These are phyloP conservation scores for Stratiolaelaps scimitus DNA, from an alignment of 1,140 invertebrate species.

Conservation along the genomic window DNA sequence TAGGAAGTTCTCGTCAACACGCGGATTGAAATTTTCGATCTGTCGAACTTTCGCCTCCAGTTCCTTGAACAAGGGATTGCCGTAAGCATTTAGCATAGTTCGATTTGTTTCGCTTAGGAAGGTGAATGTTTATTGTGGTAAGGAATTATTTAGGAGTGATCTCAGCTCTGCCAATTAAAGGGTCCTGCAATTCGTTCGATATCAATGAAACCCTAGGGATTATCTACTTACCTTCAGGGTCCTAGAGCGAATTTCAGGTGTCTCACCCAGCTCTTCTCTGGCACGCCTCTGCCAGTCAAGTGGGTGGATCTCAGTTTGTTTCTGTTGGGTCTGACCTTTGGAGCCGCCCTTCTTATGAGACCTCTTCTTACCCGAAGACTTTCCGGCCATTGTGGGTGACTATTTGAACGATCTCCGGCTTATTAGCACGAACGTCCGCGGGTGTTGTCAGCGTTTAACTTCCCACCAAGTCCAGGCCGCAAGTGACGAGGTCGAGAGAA, in stretches of 20 bases:
- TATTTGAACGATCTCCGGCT: no score
- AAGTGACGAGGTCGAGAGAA: no score
- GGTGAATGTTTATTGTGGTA: no score
- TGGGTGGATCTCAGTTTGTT: background rate
- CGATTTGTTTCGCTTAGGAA: background rate
- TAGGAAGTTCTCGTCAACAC: constrained; percentile 14
- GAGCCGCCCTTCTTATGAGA: no score
- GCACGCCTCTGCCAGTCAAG: constrained; percentile 8
- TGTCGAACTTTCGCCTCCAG: background rate
- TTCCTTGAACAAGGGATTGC: background rate
- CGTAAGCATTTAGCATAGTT: background rate
- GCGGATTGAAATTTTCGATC: constrained; percentile 26
- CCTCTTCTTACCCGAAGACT: no score
- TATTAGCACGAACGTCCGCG: no score
- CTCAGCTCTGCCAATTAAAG: background rate
- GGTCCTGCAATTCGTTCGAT: background rate
- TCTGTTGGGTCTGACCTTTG: no score
- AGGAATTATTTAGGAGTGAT: background rate
- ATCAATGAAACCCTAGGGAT: background rate
- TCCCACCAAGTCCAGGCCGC: no score
- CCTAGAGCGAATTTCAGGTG: background rate
- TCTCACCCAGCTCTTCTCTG: constrained; percentile 1
- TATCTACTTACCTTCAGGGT: background rate
- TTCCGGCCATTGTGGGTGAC: no score
- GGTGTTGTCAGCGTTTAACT: no score